Evolutionary conservation across 2,797 vertebrate genomes (phyloP).

Genomic region (Centropyge bicolor): DNA sequence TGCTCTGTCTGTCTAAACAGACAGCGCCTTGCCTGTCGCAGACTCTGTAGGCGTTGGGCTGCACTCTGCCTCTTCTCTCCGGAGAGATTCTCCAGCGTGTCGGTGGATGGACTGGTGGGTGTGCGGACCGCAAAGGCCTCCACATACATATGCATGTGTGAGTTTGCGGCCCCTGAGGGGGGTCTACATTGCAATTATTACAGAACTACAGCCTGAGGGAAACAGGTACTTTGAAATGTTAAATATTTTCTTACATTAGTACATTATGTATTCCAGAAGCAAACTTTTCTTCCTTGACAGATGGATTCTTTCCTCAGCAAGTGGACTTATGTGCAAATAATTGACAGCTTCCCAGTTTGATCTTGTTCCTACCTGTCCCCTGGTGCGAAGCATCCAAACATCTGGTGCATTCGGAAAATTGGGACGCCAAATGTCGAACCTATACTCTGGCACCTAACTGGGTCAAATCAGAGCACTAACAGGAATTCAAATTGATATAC

Average conservation of each 20-base stretch:
- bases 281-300: slow-evolving; percentile 66
- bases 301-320: slow-evolving; percentile 69
- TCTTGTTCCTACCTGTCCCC: slow-evolving; percentile 63
- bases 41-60: slow-evolving; percentile 70
- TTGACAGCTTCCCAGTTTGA: slow-evolving; percentile 69
- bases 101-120: slow-evolving; percentile 66
- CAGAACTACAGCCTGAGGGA: slow-evolving; percentile 51
- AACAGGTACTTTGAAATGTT: slow-evolving; percentile 66
- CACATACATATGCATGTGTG: slow-evolving; percentile 64
- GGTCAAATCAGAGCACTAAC: slow-evolving; percentile 49
- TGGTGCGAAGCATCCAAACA: slow-evolving; percentile 63
- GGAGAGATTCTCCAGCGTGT: slow-evolving; percentile 56
- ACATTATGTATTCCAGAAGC: slow-evolving; percentile 54
- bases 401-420: slow-evolving; percentile 68
- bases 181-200: slow-evolving; percentile 55
- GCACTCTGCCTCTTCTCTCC: slow-evolving; percentile 64
- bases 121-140: slow-evolving; percentile 39
- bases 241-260: slow-evolving; percentile 62
- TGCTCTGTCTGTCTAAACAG: slow-evolving; percentile 68
- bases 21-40: slow-evolving; percentile 48
- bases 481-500: slow-evolving; percentile 51
- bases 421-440: slow-evolving; percentile 58
- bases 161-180: slow-evolving; percentile 42
- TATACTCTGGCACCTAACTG: slow-evolving; percentile 58
- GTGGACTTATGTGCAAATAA: slow-evolving; percentile 50